Base-by-base conservation (phyloP, 2,888 invertebrate genomes). In the Morpho helenor region DNA sequence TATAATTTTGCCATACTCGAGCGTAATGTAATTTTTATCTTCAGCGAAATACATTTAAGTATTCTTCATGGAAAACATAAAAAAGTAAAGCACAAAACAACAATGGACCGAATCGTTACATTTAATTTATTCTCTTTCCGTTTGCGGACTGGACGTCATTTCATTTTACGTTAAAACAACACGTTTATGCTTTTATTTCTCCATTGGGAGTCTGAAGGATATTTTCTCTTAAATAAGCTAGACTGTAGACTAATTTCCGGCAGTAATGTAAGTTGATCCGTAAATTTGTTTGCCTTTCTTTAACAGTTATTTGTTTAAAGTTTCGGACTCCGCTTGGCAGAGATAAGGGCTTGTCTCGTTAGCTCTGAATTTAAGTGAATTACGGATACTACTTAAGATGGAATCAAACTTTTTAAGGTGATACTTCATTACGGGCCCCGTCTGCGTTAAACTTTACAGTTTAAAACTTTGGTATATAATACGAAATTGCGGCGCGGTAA, bases 91-190 rank as follows among this genome's bases (percentile, higher is more conserved):
- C 67, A 71, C 74, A 76, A 77, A 76, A 77, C 73, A 77, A 82
- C 78, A 81, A 81, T 77, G 73, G 73, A 73, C 74, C 66, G 72
- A 80, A 78, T 80, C 78, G 76, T 80, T 79, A 76, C 72, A 78
- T 82, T 82, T 84, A 86, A 85, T 86, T 82, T 83, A 83, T 85
- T 84, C 82, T 68, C 71, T 77, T 79, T 81, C 73, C 74, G 75
- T 74, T 75, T 61, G 72, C 72, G 70, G 68, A 74, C 74, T 79
- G 77, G 79, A 79, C 79, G 79, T 82, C 81, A 82, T 82, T 83
- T 80, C 72, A 77, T 82, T 82, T 77, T 75, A 73, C 70, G 74
- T 76, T 78, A 73, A 80, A 77, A 76, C 75, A 80, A 84, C 82
- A 82, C 76, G 79, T 76, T 79, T 82, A 80, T 79, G 79, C 79